Evolutionary conservation across 2,888 invertebrate species (phyloP).

Genomic region (Esperia sulphurella): DNA sequence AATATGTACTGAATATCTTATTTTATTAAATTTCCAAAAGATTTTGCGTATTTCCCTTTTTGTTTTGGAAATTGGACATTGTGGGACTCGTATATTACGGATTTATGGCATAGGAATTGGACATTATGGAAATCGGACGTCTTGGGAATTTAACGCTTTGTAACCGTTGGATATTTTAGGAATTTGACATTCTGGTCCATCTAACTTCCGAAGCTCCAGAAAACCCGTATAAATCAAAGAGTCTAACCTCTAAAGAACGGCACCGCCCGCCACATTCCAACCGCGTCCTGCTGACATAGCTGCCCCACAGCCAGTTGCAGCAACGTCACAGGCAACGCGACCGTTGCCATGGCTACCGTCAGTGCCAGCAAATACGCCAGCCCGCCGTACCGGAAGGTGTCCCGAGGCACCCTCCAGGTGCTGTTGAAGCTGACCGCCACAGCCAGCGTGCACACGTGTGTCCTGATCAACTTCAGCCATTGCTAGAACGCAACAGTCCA

Average conservation of each 20-base stretch:
- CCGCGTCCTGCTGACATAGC: constrained; percentile 82
- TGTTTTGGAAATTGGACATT: no score
- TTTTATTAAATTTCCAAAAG: no score
- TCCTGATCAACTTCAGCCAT: constrained; percentile 34
- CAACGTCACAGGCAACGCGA: constrained; percentile 79
- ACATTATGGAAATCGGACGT: no score
- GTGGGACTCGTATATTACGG: no score
- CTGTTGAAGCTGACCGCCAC: constrained; percentile 78
- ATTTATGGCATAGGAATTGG: no score
- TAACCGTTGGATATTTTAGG: no score
- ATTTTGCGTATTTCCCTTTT: no score
- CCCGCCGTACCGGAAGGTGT: constrained; percentile 66
- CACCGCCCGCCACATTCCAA: constrained; percentile 82
- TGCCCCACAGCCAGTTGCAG: constrained; percentile 82
- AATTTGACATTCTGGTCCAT: no score
- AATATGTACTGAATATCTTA: no score
- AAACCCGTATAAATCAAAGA: neutral
- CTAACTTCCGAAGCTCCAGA: no score
- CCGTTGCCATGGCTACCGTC: constrained; percentile 59
- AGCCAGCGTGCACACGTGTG: constrained; percentile 72
- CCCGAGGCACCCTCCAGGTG: constrained; percentile 79
- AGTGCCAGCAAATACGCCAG: constrained; percentile 75
- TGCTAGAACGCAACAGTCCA: constrained; percentile 6
- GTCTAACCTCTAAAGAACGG: constrained; percentile 80
- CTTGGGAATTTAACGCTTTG: no score